phyloP scores from a whole-genome alignment of 30 jellyfish, hydroid and myxozoan genomes.

The Mastigias papua region DNA sequence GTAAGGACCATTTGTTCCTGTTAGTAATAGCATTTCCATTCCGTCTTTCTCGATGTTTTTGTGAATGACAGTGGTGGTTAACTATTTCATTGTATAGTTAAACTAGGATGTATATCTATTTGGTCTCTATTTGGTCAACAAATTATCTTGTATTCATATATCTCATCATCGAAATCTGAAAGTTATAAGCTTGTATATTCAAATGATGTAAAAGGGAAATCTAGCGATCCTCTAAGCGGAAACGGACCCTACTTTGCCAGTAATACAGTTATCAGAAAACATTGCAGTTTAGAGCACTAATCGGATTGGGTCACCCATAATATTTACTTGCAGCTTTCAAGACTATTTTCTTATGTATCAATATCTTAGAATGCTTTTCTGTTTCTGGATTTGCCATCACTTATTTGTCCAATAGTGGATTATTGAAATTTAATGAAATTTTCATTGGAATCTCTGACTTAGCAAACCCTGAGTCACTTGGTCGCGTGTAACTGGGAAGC shows the following conservation, averaged over 20 bases:
- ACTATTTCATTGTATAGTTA: not conserved
- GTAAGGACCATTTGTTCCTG: not conserved
- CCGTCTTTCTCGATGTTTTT: not conserved
- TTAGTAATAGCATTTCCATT: not conserved
- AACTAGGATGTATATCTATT: not conserved
- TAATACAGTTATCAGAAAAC: not conserved
- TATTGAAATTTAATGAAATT: too few relatives aligned
- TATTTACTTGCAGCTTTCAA: not conserved
- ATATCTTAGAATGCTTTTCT: not conserved
- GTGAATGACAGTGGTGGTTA: not conserved
- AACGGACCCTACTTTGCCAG: not conserved
- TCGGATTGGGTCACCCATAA: not conserved
- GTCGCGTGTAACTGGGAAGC: too few relatives aligned
- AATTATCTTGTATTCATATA: not conserved
- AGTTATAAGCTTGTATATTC: slow-evolving; percentile 1
- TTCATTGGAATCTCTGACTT: not conserved
- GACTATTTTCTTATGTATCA: not conserved
- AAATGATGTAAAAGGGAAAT: not conserved
- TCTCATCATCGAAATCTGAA: too few relatives aligned
- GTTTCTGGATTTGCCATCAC: not conserved
- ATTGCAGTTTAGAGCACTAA: not conserved
- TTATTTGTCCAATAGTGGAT: not conserved
- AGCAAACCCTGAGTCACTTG: too few relatives aligned
- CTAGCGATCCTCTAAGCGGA: not conserved
- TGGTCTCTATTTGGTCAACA: not conserved